phyloP scores from a whole-genome alignment of 2,797 vertebrate species.

The Premnoplex brunnescens region DNA sequence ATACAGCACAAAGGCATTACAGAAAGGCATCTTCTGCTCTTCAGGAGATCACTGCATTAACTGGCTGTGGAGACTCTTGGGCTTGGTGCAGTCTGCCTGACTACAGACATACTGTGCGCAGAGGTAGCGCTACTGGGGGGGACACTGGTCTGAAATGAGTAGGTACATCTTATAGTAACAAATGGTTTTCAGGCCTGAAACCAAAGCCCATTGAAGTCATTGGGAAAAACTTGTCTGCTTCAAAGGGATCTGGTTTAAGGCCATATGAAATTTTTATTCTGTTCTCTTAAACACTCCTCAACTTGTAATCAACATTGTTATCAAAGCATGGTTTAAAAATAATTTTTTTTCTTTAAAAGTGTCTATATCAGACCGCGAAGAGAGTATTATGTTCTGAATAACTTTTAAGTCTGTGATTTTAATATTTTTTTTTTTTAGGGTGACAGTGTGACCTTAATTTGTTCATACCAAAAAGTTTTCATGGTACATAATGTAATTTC shows the following conservation, averaged over 20 bases:
- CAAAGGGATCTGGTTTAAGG: background rate
- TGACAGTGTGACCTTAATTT: constrained; percentile 12
- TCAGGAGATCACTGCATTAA: background rate
- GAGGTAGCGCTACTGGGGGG: background rate
- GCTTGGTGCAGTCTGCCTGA: background rate
- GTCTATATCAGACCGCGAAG: background rate
- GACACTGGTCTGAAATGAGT: background rate
- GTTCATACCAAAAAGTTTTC: constrained; percentile 12
- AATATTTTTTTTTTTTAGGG: background rate
- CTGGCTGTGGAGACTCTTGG: background rate
- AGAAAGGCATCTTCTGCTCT: background rate
- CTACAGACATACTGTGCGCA: background rate
- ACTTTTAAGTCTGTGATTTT: background rate
- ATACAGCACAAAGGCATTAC: rapidly evolving
- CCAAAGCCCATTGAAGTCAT: background rate
- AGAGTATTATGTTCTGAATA: background rate
- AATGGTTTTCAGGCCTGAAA: background rate
- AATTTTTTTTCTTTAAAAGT: background rate
- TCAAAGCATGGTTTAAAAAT: background rate
- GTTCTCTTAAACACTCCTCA: background rate
- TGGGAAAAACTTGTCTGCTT: background rate
- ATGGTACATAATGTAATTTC: constrained; percentile 11
- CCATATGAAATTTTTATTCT: background rate
- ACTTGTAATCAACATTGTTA: background rate
- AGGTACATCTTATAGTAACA: background rate